Base-by-base conservation (phyloP, 1,140 invertebrate species). In the Cyclina sinensis region DNA sequence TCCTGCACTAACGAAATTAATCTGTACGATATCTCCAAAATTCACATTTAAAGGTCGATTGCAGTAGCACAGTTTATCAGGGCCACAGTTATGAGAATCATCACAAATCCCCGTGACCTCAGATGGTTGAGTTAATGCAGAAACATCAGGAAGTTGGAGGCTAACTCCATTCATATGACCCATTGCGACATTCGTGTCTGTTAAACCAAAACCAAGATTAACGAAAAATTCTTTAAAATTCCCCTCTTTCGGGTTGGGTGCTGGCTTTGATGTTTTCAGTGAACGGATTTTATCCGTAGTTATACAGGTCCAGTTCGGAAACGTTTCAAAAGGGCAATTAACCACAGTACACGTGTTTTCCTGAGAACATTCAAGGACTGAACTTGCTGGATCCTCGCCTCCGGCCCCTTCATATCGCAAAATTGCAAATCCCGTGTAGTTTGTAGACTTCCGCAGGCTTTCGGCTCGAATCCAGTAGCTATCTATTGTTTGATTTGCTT, bases 391-490 rank as follows among this genome's bases (percentile, higher is more conserved):
- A 24, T 86, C 39, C 21, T 18, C 24, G 62, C 59, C 68, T 30
- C 21, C 16, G 7, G 82, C 86, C 14, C 97, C 97, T 80, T 97
- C 96, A 93, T 99, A 99, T 78, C 97, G 97, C 9, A 99, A 94
- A 73, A 99, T 97, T 4, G 97, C 98, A 14, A 70, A 98, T 82
- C 96, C 97, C 9, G 46, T 84, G 21, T 87, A 74, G 84, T 97
- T 95, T 93, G 97, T 97, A 92, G 98, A 98, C 93, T 98, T 98
- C 97, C 98, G 78, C 30, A 91, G 24, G 12, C 88, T 90, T 73
- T 82, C 85, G 12, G 98, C 97, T 35, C 97, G 96, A 51, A 98
- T 97, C 98, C 98, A 98, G 94, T 98, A 99, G 48, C 91, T 97
- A 48, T 96, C 96, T 1, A 97, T 96, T 1, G 96, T 93, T 90